These are phyloP conservation scores for Parasteatoda lunata DNA, from an alignment of 2,888 invertebrate genomes.

Conservation along the genomic window DNA sequence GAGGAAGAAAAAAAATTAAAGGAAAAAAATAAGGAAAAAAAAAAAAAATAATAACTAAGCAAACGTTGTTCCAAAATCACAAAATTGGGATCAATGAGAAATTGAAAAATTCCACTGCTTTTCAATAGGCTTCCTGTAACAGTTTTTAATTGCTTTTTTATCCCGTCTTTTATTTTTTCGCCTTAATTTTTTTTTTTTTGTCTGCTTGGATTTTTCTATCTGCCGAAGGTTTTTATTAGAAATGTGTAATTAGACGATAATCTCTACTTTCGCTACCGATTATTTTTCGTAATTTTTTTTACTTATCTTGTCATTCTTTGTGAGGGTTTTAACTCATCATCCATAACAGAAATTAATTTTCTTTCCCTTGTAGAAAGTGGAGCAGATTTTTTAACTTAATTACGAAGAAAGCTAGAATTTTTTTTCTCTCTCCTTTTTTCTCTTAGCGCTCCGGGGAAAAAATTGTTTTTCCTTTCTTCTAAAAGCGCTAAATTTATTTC, in stretches of 20 bases:
- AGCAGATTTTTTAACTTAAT: slow-evolving; percentile 68
- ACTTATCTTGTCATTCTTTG: slow-evolving; percentile 46
- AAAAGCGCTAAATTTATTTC: slow-evolving; percentile 54
- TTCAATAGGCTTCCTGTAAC: slow-evolving; percentile 61
- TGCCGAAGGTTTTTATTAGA: slow-evolving; percentile 57
- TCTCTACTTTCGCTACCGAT: slow-evolving; percentile 57
- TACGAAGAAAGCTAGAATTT: slow-evolving; percentile 25
- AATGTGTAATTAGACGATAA: slow-evolving; percentile 66
- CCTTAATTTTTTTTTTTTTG: slow-evolving; percentile 1
- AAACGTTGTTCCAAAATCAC: slow-evolving; percentile 41
- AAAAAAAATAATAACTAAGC: slow-evolving; percentile 6
- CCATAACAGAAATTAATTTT: slow-evolving; percentile 68
- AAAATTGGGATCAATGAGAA: slow-evolving; percentile 64
- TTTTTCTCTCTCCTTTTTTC: slow-evolving; percentile 30
- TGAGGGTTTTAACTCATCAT: slow-evolving; percentile 64
- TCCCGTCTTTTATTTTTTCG: slow-evolving; percentile 34
- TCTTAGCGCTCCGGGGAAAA: slow-evolving; percentile 23
- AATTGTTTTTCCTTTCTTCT: slow-evolving; percentile 29
- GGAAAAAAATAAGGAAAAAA: slow-evolving; percentile 18
- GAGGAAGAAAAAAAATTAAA: slow-evolving; percentile 25
- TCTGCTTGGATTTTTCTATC: background rate
- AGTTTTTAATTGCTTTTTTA: slow-evolving; percentile 68
- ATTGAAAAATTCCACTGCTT: slow-evolving; percentile 57
- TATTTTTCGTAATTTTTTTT: slow-evolving; percentile 49
- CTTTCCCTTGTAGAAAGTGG: slow-evolving; percentile 39